phyloP scores from a whole-genome alignment of 1,140 invertebrate genomes.

The Spodoptera frugiperda region DNA sequence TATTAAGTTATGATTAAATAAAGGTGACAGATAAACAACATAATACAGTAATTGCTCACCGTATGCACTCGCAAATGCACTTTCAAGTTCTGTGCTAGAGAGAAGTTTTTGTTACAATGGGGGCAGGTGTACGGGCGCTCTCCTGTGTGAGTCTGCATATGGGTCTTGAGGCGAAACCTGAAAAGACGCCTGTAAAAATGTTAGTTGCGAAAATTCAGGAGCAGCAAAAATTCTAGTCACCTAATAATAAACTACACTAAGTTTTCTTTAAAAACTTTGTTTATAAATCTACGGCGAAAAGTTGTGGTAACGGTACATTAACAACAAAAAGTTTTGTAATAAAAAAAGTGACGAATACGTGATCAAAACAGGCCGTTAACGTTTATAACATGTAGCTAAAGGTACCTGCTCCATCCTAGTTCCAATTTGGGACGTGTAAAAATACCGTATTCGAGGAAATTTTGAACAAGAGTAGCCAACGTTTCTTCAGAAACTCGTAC shows the following conservation, averaged over 20 bases:
- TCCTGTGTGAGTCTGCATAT: slow-evolving; percentile 96
- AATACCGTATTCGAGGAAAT: neutral
- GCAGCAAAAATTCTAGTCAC: too few relatives aligned
- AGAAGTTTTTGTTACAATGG: slow-evolving; percentile 77
- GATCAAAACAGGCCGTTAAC: neutral
- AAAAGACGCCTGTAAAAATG: slow-evolving; percentile 49
- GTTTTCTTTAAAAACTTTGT: too few relatives aligned
- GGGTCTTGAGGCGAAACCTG: slow-evolving; percentile 93
- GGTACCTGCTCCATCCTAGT: slow-evolving; percentile 2
- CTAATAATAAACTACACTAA: too few relatives aligned
- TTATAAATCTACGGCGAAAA: neutral
- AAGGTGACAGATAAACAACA: too few relatives aligned
- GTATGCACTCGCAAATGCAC: slow-evolving; percentile 88
- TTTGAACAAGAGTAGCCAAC: neutral
- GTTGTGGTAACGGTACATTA: too few relatives aligned
- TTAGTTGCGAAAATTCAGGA: neutral
- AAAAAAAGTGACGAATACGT: too few relatives aligned
- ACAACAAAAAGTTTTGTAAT: too few relatives aligned
- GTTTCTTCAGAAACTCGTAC: neutral
- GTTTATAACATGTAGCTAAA: neutral
- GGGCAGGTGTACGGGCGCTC: slow-evolving; percentile 95
- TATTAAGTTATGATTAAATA: too few relatives aligned
- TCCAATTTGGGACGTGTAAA: slow-evolving; percentile 1
- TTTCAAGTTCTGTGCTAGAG: slow-evolving; percentile 78
- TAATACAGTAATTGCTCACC: slow-evolving; percentile 62